Base-by-base conservation (phyloP, 2,113 vertebrate species). In the Psettodes erumei region DNA sequence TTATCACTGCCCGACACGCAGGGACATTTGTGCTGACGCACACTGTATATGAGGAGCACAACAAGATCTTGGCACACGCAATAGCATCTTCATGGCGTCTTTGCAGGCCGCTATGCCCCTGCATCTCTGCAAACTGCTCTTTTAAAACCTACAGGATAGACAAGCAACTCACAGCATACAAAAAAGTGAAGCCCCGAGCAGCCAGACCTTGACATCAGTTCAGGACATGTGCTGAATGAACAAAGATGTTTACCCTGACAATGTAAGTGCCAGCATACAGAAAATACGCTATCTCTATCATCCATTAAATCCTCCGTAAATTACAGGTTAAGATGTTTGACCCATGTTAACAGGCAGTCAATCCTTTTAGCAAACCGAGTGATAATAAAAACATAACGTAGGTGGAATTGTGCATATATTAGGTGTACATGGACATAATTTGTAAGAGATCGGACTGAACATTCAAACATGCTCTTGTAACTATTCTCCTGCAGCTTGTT, bases 71-170 rank as follows among this genome's bases (percentile, higher is more conserved):
- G n/a, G 33, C 23, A 53, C 15, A 78, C 4, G 59, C 19, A 72
- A 48, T 25, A n/a, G 15, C 42, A 38, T 71, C 18, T 21, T 64
- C 10, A 45, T 32, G 42, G 8, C n/a, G 35, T 60, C 64, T 60
- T 71, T 63, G 33, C 8, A 35, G 43, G 4, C 18, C 16, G 42
- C 42, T 16, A 19, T 51, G 16, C 50, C 33, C 10, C 38, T 3
- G 35, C 7, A 4, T 71, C 1, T 37, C 23, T 61, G 65, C 12
- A 78, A 56, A 42, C 8, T 18, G 45, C 42, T 64, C 40, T 62
- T 74, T 56, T 27, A 32, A 62, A 62, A 15, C 23, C 10, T 1
- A 32, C 12, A 43, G 9, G 61, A 60, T 1, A 13, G 48, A 77
- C 13, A 11, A 54, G 50, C 6, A 25, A 15, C 50, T 53, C n/a